Evolutionary conservation across 2,888 invertebrate genomes (phyloP), one percentile per base, ranked within the genome.

Genomic region (Ceramica pisi): DNA sequence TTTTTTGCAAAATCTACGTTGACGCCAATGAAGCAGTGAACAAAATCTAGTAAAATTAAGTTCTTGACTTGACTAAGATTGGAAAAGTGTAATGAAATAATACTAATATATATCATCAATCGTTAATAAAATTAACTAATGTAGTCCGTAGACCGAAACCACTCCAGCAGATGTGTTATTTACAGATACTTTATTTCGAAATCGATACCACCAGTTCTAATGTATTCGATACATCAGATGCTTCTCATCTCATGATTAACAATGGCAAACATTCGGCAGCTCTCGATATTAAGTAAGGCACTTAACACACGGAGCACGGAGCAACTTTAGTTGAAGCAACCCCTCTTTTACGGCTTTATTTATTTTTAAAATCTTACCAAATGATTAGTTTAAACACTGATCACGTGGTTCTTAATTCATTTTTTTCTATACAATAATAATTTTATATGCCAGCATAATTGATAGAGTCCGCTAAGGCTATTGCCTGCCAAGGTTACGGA

Each of bases 201-300:
- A 78, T 31, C 21, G 23, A 71, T 35, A 51, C 31, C 21, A 31
- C 31, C 62, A 67, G 31, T 56, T 57, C 56, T 59, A 51, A 66
- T 53, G 51, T 57, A 65, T n/a, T 57, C 60, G 35, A 59, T 67
- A 72, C 60, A 59, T 56, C 50, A 50, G 38, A 44, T 46, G 35
- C 23, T 59, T 63, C 51, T 60, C 55, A 44, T 66, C 26, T 72
- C 56, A 38, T 70, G 66, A 71, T 83, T 77, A 80, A 77, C 78
- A 65, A 60, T 65, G 26, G 31, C 60, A 68, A 69, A 76, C 21
- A 61, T 50, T 75, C 35, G 48, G 48, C 41, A 35, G 21, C 31
- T 50, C 75, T 35, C 19, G 53, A 68, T 63, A 71, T n/a, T 65
- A 67, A 71, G 46, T 64, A 69, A 72, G 64, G 57, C 21, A 3